Percentiles rank a stretch among this genome's conserved stretches.
Conservation (phyloP, 2,888 invertebrate genomes). For the Drosophila macrospina region DNA sequence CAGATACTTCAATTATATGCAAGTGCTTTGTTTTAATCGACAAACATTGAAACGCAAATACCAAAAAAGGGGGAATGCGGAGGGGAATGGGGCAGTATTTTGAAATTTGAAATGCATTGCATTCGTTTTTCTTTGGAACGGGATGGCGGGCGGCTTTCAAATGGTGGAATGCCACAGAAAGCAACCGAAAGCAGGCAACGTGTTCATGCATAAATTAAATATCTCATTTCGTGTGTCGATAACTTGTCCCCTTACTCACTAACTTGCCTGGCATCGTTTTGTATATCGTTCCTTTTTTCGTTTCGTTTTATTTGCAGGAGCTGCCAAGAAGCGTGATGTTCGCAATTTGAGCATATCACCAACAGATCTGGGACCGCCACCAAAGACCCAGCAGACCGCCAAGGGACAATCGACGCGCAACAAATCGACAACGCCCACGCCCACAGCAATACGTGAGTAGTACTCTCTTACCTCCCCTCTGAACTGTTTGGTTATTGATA, state of each 20-base stretch:
- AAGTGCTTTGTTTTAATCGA: conserved; percentile 75
- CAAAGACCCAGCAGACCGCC: conserved; percentile 85
- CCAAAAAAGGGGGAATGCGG: not conserved
- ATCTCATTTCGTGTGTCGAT: conserved; percentile 36
- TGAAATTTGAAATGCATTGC: conserved; percentile 12
- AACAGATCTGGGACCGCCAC: conserved; percentile 85
- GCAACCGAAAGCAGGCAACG: conserved; percentile 38
- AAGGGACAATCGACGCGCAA: conserved; percentile 83
- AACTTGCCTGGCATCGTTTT: conserved; percentile 7
- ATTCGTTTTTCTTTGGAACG: not conserved
- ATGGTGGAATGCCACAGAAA: conserved; percentile 7
- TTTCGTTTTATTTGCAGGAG: conserved; percentile 78
- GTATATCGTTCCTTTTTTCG: too few relatives aligned
- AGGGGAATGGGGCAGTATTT: not conserved
- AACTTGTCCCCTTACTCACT: conserved; percentile 23
- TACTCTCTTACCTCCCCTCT: too few relatives aligned
- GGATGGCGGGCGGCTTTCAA: not conserved
- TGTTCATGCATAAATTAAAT: conserved; percentile 75
- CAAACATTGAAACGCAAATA: conserved; percentile 67
- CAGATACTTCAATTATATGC: conserved; percentile 73
- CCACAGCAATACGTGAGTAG: conserved; percentile 83
- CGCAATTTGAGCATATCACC: conserved; percentile 85
- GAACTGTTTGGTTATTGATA: too few relatives aligned
- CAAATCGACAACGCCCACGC: conserved; percentile 77
- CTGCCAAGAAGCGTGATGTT: conserved; percentile 86